phyloP scores from a whole-genome alignment of 2,113 vertebrate genomes.

The Crotalus helleri region DNA sequence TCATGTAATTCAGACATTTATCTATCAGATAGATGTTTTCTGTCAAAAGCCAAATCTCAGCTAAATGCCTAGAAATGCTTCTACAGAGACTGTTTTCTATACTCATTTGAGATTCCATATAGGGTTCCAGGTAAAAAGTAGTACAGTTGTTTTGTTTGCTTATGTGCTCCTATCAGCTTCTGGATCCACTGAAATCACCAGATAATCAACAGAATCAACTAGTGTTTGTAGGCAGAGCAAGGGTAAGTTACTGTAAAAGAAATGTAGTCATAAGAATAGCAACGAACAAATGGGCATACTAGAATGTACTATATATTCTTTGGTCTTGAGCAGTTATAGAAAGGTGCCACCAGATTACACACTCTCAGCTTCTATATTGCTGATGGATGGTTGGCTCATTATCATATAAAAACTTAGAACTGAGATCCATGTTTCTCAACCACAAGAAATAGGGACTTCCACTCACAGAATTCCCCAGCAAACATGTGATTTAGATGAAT shows the following conservation, averaged over 20 bases:
- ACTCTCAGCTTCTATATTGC: not conserved
- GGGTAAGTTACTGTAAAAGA: not conserved
- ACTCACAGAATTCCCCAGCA: not conserved
- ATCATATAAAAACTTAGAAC: not conserved
- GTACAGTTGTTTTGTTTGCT: not conserved
- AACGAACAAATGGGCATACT: not conserved
- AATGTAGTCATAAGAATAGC: not conserved
- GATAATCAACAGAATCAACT: not conserved
- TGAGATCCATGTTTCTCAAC: not conserved
- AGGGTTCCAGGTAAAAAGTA: not conserved
- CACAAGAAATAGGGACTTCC: not conserved
- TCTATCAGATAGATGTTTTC: not conserved
- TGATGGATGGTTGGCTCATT: not conserved
- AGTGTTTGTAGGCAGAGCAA: not conserved
- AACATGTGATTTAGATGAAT: not conserved
- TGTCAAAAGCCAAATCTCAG: not conserved
- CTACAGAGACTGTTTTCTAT: not conserved
- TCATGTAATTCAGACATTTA: not conserved
- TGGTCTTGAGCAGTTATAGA: not conserved
- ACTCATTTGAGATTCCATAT: not conserved
- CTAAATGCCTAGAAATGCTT: not conserved
- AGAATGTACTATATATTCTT: not conserved
- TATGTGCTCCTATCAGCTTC: not conserved
- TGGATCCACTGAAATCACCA: not conserved
- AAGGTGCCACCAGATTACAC: not conserved